Percentiles rank a stretch among this genome's conserved stretches.
phyloP scores from a whole-genome alignment of 2,113 vertebrate species.

The Cygnus atratus region DNA sequence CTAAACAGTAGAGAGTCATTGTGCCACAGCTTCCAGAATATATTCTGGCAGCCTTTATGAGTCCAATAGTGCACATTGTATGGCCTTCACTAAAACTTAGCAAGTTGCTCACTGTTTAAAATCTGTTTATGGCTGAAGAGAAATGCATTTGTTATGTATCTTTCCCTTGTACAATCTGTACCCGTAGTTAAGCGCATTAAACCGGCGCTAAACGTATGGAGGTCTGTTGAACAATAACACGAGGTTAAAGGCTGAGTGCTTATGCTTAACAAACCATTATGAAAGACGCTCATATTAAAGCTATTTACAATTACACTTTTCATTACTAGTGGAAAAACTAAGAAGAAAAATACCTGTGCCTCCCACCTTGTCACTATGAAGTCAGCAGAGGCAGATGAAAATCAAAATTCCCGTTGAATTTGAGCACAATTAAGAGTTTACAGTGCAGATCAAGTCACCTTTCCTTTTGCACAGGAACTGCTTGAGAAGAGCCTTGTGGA shows the following conservation, averaged over 20 bases:
- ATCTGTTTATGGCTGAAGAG: not conserved
- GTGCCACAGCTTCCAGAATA: not conserved
- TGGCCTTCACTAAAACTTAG: not conserved
- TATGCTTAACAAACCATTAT: not conserved
- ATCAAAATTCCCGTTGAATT: not conserved
- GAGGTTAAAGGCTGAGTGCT: not conserved
- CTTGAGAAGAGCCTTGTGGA: not conserved
- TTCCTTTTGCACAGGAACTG: constrained; percentile 10
- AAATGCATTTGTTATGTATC: not conserved
- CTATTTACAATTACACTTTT: constrained; percentile 14
- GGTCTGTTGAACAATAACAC: not conserved
- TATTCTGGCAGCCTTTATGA: not conserved
- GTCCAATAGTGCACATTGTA: not conserved
- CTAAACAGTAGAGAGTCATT: not conserved
- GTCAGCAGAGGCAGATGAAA: constrained; percentile 18
- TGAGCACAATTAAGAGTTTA: not conserved
- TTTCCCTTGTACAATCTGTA: not conserved
- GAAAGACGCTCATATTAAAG: not conserved
- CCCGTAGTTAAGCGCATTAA: not conserved
- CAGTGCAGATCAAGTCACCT: constrained; percentile 28
- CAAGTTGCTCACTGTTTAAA: not conserved
- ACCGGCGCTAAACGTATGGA: not conserved
- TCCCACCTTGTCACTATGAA: constrained; percentile 1
- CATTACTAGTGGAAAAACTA: constrained; percentile 6
- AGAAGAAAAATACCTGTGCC: not conserved